Evolutionary conservation across 2,113 vertebrate species (phyloP).

Genomic region (Trachemys scripta): DNA sequence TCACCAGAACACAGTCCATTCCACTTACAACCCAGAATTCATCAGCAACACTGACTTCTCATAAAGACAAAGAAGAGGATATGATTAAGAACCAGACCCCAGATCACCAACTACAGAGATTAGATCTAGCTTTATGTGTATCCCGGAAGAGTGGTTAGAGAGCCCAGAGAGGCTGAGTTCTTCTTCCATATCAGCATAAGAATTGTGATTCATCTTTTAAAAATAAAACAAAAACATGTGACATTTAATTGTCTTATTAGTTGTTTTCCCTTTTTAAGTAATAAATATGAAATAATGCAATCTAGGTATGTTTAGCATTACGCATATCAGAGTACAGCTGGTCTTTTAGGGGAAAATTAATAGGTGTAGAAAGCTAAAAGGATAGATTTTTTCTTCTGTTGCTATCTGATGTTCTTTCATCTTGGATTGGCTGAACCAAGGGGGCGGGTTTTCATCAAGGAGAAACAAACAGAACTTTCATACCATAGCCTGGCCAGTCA

Average conservation of each 20-base stretch:
- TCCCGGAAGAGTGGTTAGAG: too few species aligned
- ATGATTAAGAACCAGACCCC: too few species aligned
- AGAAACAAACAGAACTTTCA: too few species aligned
- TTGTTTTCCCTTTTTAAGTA: not conserved
- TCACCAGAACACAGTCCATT: too few species aligned
- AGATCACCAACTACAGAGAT: too few species aligned
- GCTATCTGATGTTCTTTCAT: conserved; percentile 15
- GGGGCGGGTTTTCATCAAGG: too few species aligned
- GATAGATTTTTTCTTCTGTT: not conserved
- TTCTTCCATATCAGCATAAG: not conserved
- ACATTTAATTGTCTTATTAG: not conserved
- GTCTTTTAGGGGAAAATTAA: not conserved
- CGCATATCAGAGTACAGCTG: not conserved
- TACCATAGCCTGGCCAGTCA: too few species aligned
- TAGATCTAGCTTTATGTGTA: too few species aligned
- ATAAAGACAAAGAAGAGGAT: too few species aligned
- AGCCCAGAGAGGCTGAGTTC: too few species aligned
- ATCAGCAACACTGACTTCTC: too few species aligned
- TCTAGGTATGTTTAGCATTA: not conserved
- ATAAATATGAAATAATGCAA: not conserved
- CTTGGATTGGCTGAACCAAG: not conserved
- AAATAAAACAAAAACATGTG: not conserved
- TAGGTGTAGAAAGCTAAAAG: conserved; percentile 10
- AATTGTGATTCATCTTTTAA: not conserved
- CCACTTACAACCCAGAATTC: too few species aligned